phyloP scores from a whole-genome alignment of 2,888 invertebrate genomes.

The Synanthedon andrenaeformis region DNA sequence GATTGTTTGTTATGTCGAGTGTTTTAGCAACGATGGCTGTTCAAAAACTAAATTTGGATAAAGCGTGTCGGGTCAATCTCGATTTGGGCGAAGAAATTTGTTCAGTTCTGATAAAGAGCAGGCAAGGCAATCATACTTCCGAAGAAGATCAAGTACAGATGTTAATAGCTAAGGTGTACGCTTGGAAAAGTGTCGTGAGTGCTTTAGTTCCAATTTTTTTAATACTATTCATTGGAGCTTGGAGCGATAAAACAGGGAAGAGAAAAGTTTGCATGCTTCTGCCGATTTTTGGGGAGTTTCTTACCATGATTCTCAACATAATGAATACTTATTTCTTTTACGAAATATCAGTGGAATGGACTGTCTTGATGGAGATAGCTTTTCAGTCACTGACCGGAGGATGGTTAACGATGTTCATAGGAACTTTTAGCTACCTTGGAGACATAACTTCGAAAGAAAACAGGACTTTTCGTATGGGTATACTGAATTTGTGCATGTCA shows the following conservation, averaged over 20 bases:
- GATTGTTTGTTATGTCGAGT: constrained; percentile 75
- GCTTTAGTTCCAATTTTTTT: constrained; percentile 65
- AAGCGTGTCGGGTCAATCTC: constrained; percentile 86
- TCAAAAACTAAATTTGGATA: constrained; percentile 86
- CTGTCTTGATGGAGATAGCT: constrained; percentile 64
- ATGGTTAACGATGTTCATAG: constrained; percentile 70
- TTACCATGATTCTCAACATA: constrained; percentile 60
- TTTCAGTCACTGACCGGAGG: constrained; percentile 66
- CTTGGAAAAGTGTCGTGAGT: constrained; percentile 68
- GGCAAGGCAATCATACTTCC: constrained; percentile 74
- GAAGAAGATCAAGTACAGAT: constrained; percentile 76
- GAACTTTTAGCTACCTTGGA: constrained; percentile 72
- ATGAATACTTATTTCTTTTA: constrained; percentile 68
- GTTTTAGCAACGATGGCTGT: constrained; percentile 79
- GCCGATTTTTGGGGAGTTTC: constrained; percentile 68
- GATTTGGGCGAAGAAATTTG: constrained; percentile 77
- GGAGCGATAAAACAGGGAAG: constrained; percentile 72
- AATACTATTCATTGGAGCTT: constrained; percentile 72
- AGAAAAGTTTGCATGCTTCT: constrained; percentile 71
- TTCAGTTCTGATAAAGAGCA: constrained; percentile 75
- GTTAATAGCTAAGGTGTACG: constrained; percentile 65
- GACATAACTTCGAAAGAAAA: constrained; percentile 68
- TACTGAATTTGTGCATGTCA: constrained; percentile 61
- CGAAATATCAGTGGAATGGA: constrained; percentile 64
- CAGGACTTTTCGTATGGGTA: constrained; percentile 72